Conservation (phyloP, 2,888 invertebrate genomes). For the Drosophila meridionalis region DNA sequence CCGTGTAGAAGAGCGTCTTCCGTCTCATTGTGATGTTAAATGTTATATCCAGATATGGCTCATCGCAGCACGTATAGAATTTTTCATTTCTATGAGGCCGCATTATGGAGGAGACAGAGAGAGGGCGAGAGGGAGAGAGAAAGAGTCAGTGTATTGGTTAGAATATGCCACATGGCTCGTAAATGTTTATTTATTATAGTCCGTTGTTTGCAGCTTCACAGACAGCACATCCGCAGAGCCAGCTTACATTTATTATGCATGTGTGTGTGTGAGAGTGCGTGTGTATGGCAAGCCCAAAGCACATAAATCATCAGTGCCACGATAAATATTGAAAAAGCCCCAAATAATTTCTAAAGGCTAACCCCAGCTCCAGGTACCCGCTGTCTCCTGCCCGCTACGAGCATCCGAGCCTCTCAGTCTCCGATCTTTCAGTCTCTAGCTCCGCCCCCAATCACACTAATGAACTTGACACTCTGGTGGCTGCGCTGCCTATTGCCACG, state of each 20-base stretch:
- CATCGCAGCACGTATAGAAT: constrained; percentile 98
- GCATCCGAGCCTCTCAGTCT: not conserved
- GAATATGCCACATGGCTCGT: constrained; percentile 42
- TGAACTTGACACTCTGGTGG: constrained; percentile 54
- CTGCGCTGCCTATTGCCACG: constrained; percentile 4
- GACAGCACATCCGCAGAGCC: constrained; percentile 48
- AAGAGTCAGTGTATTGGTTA: constrained; percentile 15
- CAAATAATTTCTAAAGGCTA: constrained; percentile 46
- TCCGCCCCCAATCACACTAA: constrained; percentile 26
- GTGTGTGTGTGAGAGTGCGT: constrained; percentile 3
- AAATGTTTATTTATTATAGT: constrained; percentile 58
- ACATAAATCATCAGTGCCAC: constrained; percentile 64
- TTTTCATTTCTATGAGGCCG: constrained; percentile 90
- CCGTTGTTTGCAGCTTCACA: constrained; percentile 46
- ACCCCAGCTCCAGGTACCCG: constrained; percentile 21
- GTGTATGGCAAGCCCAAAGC: constrained; percentile 38
- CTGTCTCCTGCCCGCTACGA: constrained; percentile 15
- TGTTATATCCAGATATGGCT: constrained; percentile 97
- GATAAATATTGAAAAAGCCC: constrained; percentile 68
- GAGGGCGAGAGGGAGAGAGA: not conserved
- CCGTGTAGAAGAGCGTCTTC: constrained; percentile 98
- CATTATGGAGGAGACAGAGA: constrained; percentile 1
- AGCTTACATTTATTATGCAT: constrained; percentile 23
- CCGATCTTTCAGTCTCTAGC: not conserved
- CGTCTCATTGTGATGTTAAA: constrained; percentile 99